These are phyloP conservation scores for Pterobdella sp. DNA, from an alignment of 2,888 invertebrate species.

Conservation along the genomic window DNA sequence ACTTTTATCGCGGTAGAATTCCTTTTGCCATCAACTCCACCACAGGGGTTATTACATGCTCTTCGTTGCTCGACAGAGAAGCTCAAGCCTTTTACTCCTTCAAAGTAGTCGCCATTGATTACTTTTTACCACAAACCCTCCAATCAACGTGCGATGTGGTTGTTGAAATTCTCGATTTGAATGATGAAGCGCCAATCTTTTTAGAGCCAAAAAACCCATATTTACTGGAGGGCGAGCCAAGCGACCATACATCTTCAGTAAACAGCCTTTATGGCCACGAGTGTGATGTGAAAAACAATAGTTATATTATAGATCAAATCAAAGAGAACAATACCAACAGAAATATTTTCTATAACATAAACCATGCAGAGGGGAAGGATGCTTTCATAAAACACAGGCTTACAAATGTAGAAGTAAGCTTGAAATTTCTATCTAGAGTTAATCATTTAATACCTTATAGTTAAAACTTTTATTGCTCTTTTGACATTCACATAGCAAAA, in stretches of 20 bases:
- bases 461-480: too few relatives aligned
- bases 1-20: too few relatives aligned
- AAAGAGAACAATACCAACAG: neutral
- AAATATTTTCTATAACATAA: neutral
- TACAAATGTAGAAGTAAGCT: neutral
- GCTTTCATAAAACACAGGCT: neutral
- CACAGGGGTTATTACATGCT: neutral
- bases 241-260: neutral
- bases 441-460: too few relatives aligned
- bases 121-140: neutral
- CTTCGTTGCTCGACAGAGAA: neutral
- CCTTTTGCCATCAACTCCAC: neutral
- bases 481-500: too few relatives aligned
- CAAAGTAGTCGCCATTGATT: neutral
- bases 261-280: neutral
- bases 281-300: neutral
- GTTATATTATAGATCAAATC: neutral
- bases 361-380: neutral
- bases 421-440: neutral
- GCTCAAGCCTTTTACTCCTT: neutral
- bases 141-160: neutral
- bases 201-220: neutral
- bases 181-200: slow-evolving; percentile 13
- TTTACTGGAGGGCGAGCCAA: neutral
- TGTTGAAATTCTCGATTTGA: neutral